These are phyloP conservation scores for Caenorhabditis wallacei DNA, from an alignment of 2,888 invertebrate genomes.

Conservation along the genomic window DNA sequence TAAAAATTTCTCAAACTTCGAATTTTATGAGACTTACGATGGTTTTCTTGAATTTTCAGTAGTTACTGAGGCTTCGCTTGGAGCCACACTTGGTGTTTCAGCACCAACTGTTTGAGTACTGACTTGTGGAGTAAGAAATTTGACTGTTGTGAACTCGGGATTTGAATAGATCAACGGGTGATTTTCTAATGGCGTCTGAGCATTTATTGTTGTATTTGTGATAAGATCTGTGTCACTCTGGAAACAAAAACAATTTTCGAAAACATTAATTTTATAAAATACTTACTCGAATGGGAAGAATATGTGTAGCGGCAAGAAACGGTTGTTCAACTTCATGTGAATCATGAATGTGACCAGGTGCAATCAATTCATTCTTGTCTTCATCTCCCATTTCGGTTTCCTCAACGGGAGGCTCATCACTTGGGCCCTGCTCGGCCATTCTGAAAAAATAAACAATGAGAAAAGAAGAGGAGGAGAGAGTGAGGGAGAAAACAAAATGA, in stretches of 20 bases:
- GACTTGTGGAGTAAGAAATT: constrained; percentile 31
- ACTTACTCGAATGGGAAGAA: constrained; percentile 40
- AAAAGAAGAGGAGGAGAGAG: neutral
- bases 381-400: neutral
- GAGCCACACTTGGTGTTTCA: constrained; percentile 54
- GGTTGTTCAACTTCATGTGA: neutral
- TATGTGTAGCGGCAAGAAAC: constrained; percentile 9
- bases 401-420: constrained; percentile 21
- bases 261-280: neutral
- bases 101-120: constrained; percentile 23
- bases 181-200: constrained; percentile 35
- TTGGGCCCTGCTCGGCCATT: constrained; percentile 46
- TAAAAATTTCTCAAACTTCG: no score
- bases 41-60: constrained; percentile 28
- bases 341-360: neutral
- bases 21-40: constrained; percentile 25
- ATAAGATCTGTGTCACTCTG: constrained; percentile 73
- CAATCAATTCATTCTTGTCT: neutral
- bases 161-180: constrained; percentile 68
- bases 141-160: constrained; percentile 54
- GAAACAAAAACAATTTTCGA: neutral
- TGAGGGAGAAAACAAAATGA: neutral
- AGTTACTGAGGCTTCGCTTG: constrained; percentile 54
- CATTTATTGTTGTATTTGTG: constrained; percentile 4
- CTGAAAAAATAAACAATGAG: constrained; percentile 39